These are phyloP conservation scores for Microctenopoma stevenorrisi DNA, from an alignment of 2,797 vertebrate species.

Conservation along the genomic window DNA sequence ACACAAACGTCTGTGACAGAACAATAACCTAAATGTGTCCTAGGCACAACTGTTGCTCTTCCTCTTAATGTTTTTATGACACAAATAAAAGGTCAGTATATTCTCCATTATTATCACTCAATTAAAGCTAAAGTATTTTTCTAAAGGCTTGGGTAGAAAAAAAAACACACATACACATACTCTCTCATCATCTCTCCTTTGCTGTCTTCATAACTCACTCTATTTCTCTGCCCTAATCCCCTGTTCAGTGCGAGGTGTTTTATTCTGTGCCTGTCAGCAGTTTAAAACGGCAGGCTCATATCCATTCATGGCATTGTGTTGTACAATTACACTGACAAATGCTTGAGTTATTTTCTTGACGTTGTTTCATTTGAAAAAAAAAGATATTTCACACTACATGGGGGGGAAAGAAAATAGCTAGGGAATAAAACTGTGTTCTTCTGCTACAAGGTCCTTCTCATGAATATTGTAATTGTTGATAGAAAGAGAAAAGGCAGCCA, in stretches of 20 bases:
- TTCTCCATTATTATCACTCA: constrained; percentile 71
- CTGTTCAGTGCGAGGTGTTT: constrained; percentile 76
- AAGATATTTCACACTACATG: constrained; percentile 63
- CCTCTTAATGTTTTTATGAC: constrained; percentile 44
- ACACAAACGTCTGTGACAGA: constrained; percentile 15
- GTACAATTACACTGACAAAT: constrained; percentile 88
- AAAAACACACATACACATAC: constrained; percentile 24
- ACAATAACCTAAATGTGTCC: constrained; percentile 4
- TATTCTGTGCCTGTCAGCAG: constrained; percentile 83
- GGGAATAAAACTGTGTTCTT: constrained; percentile 80
- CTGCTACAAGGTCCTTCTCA: constrained; percentile 76
- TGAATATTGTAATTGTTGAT: constrained; percentile 88
- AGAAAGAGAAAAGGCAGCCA: constrained; percentile 64
- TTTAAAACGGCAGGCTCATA: constrained; percentile 83
- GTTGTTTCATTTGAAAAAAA: constrained; percentile 84
- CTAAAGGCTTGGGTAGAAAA: constrained; percentile 51
- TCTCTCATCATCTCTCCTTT: constrained; percentile 49
- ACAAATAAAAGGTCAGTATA: constrained; percentile 61
- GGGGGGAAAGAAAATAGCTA: constrained; percentile 67
- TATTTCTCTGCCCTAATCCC: constrained; percentile 76
- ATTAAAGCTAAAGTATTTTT: constrained; percentile 68
- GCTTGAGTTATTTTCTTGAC: constrained; percentile 86
- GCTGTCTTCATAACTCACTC: constrained; percentile 62
- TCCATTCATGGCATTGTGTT: constrained; percentile 88
- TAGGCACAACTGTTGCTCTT: constrained; percentile 33